Evolutionary conservation across 2,113 vertebrate genomes (phyloP), one percentile per base, ranked within the genome.

Genomic region (Phasianus colchicus): DNA sequence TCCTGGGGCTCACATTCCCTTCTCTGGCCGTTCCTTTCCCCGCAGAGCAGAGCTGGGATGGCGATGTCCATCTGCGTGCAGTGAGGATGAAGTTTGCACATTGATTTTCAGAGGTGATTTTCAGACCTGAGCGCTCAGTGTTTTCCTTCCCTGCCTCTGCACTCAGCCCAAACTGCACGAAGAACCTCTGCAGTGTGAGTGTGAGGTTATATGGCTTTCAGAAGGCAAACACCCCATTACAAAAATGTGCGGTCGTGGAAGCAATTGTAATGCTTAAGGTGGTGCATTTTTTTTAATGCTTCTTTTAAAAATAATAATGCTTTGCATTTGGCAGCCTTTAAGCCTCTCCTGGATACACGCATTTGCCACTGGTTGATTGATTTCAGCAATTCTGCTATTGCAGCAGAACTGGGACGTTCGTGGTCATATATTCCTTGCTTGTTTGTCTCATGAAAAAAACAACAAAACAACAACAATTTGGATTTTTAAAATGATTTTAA

Each of bases 291-390:
- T 82, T 91, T 73, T 43, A 75, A 50, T 55, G 27, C 52, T 30
- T 86, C 42, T 67, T 96, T 89, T 58, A 18, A 76, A 93, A 87
- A 87, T 42, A 88, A 71, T 92, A 92, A 79, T 30, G 74, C 69
- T 96, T 93, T 92, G 83, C 30, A 15, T 94, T 94, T 92, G 95
- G 69, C 82, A 96, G 75, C 89, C 88, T 89, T 88, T 80, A n/a
- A 57, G 57, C 92, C 78, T 19, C 87, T 94, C 96, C 89, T 95
- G 87, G 91, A 74, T 94, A 75, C 84, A 58, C 58, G 8, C 69
- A 15, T 95, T 92, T 96, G 91, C 92, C 72, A 7, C 29, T 60
- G 84, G 55, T 73, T 96, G 97, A 91, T 92, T 95, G 96, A 96
- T 92, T 96, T 83, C 93, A 22, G 60, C 87, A 96, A 92, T 96